Base-by-base conservation (phyloP, 2,113 vertebrate genomes). In the Phaetusa simplex region DNA sequence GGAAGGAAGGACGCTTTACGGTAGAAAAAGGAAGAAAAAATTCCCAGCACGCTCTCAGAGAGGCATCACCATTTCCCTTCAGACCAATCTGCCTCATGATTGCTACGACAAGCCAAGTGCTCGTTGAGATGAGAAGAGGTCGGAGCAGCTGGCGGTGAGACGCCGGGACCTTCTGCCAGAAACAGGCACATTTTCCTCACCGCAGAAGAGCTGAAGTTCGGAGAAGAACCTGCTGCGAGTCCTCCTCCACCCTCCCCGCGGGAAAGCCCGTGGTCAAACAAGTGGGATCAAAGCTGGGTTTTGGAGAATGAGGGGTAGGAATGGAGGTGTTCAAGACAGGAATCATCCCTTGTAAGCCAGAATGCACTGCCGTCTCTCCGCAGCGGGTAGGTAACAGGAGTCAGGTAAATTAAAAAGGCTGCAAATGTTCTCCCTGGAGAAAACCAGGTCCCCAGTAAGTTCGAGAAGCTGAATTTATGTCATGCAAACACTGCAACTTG, bases 201-300 rank as follows among this genome's bases (percentile, higher is more conserved):
- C 4, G 4, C 8, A 40, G 38, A 50, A 76, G 64, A 52, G 20
- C 1, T 5, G 26, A n/a, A 50, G 12, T 36, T 71, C 47, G 38
- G 62, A 52, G 89, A 43, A 89, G 30, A 59, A 78, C 24, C 22
- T 8, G 7, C 40, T 34, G 30, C 0, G 9, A 62, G n/a, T 34
- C n/a, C 26, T 52, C 36, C 38, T 73, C 49, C 50, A 36, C 5
- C 12, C 10, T 73, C 16, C 21, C n/a, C 0, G 0, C 14, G 32
- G 81, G 19, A 62, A 86, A 36, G 30, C 8, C 5, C 26, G 24
- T 0, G 0, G 49, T 32, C 34, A 36, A 52, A 40, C 5, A 11
- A 64, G 49, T 0, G 8, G 61, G 47, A 38, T 50, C 29, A 45
- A 34, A 78, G 55, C 10, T 86, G 77, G 34, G 17, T 50, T 78